Conservation (phyloP, 2,797 vertebrate species). For the Echeneis naucrates region DNA sequence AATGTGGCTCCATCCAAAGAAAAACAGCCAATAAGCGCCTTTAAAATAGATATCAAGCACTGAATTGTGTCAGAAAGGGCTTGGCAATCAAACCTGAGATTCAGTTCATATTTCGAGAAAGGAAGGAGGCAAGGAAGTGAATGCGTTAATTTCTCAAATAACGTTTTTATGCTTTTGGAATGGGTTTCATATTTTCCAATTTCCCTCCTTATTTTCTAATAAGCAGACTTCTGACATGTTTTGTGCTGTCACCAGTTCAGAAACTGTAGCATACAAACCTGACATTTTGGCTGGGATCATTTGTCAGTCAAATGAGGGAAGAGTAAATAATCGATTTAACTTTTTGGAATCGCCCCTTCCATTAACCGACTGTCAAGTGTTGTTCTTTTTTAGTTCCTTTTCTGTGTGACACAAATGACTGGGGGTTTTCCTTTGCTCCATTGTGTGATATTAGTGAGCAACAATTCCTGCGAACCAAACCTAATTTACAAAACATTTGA, state of each 20-base stretch:
- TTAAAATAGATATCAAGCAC: no score
- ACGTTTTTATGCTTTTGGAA: background rate
- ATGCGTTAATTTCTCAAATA: background rate
- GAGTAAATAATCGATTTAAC: slow-evolving; percentile 17
- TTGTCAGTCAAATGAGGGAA: slow-evolving; percentile 52
- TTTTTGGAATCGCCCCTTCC: slow-evolving; percentile 23
- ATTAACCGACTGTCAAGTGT: background rate
- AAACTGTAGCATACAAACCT: slow-evolving; percentile 28
- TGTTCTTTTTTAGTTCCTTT: background rate
- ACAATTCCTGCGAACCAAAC: slow-evolving; percentile 17
- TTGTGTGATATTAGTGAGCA: background rate
- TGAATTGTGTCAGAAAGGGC: background rate
- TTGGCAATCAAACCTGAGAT: no score
- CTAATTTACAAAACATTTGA: slow-evolving; percentile 8
- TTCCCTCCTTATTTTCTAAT: background rate
- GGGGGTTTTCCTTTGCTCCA: background rate
- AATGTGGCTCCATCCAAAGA: background rate
- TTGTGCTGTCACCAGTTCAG: background rate
- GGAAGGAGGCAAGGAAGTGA: no score
- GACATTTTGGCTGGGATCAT: slow-evolving; percentile 36
- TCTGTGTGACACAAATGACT: background rate
- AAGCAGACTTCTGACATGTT: background rate
- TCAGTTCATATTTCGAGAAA: no score
- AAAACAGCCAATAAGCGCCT: background rate
- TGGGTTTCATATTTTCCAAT: background rate